Conservation (phyloP, 2,797 vertebrate species). For the Nothura maculosa region DNA sequence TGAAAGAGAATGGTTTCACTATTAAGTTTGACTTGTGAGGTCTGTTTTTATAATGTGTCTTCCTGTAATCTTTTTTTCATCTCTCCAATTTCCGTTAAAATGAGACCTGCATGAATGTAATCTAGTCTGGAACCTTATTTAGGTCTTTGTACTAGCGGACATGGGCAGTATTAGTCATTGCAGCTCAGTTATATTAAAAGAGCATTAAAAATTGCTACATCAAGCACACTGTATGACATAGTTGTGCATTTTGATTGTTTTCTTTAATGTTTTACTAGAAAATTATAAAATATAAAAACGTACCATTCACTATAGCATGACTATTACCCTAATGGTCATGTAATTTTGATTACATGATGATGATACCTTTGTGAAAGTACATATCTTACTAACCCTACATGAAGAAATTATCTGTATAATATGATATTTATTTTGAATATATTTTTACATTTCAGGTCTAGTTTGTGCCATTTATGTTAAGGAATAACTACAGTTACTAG, state of each 20-base stretch:
- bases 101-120: constrained; percentile 87
- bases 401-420: constrained; percentile 36
- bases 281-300: constrained; percentile 22
- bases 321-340: background rate
- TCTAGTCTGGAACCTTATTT: constrained; percentile 84
- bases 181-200: constrained; percentile 70
- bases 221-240: constrained; percentile 49
- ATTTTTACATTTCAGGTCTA: constrained; percentile 17
- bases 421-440: constrained; percentile 36
- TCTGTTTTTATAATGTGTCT: constrained; percentile 80
- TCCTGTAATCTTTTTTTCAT: constrained; percentile 87
- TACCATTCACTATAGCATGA: background rate
- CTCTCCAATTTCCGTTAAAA: constrained; percentile 93
- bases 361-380: constrained; percentile 10
- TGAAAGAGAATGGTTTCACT: constrained; percentile 80
- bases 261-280: constrained; percentile 57
- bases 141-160: constrained; percentile 52
- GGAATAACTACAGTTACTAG: background rate
- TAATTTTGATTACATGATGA: constrained; percentile 16
- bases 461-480: constrained; percentile 15
- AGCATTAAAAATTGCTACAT: constrained; percentile 58
- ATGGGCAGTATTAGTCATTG: constrained; percentile 70
- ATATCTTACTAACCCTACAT: background rate
- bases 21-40: constrained; percentile 81
- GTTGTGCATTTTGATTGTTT: constrained; percentile 63